phyloP scores from a whole-genome alignment of 2,113 vertebrate genomes.

The Heterochromis multidens region DNA sequence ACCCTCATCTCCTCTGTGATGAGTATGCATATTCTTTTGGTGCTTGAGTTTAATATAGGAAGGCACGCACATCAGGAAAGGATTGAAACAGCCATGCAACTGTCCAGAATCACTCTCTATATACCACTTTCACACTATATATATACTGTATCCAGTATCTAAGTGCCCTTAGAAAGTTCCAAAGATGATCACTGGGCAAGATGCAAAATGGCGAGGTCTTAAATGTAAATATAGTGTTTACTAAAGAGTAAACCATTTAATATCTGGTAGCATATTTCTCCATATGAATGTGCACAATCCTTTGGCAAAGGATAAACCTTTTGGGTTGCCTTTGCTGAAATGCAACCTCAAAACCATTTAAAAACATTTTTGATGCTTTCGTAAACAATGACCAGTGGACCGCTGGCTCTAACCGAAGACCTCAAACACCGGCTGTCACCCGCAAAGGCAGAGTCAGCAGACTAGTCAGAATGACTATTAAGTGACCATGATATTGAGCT shows the following conservation, averaged over 20 bases:
- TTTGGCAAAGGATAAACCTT: background rate
- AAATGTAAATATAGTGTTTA: background rate
- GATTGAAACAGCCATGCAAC: background rate
- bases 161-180: background rate
- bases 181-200: background rate
- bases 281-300: background rate
- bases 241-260: background rate
- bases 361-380: too few species aligned
- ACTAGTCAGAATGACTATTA: background rate
- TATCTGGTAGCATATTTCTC: background rate
- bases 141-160: background rate
- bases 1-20: background rate
- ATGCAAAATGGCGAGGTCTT: background rate
- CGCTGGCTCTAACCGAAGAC: background rate
- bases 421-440: background rate
- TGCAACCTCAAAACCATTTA: too few species aligned
- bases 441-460: background rate
- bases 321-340: too few species aligned
- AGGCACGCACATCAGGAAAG: background rate
- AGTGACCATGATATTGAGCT: background rate
- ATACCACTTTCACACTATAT: background rate
- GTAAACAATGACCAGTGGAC: too few species aligned
- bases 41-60: background rate
- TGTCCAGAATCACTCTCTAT: background rate
- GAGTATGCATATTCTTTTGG: background rate